Percentiles rank a stretch among this genome's conserved stretches.
Evolutionary conservation across 2,888 invertebrate genomes (phyloP).

Genomic region (Mesorhabditis sp.): DNA sequence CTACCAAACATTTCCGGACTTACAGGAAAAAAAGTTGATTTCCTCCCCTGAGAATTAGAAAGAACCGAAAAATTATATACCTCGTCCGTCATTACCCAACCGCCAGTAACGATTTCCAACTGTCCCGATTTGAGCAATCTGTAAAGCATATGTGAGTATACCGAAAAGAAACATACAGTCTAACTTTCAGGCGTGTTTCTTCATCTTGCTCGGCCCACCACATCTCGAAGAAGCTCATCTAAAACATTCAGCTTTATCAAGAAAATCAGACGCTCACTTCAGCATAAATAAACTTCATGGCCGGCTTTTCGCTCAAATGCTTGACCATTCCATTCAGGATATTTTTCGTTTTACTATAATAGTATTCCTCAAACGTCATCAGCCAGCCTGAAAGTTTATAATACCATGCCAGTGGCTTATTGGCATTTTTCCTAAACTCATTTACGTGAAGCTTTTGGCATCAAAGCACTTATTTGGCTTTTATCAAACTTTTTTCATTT

Average conservation of each 20-base stretch:
- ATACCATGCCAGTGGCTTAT: no score
- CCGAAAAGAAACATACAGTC: conserved; percentile 51
- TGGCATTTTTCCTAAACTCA: no score
- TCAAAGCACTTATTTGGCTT: no score
- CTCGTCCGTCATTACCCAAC: conserved; percentile 99
- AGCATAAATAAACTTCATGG: background rate
- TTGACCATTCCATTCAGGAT: conserved; percentile 86
- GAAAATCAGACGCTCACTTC: conserved; percentile 59
- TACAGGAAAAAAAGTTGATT: no score
- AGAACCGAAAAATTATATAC: no score
- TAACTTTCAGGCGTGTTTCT: conserved; percentile 65
- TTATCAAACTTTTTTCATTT: no score
- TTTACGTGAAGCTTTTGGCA: no score
- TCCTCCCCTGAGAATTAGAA: no score
- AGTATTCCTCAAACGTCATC: conserved; percentile 92
- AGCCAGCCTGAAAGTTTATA: conserved; percentile 72
- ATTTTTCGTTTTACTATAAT: conserved; percentile 77
- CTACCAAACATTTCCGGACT: no score
- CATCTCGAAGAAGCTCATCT: conserved; percentile 84
- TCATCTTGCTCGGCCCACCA: conserved; percentile 81
- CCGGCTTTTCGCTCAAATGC: conserved; percentile 72
- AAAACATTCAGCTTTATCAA: conserved; percentile 94
- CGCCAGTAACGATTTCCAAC: conserved; percentile 92
- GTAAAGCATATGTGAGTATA: background rate
- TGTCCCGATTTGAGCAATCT: conserved; percentile 69